Base-by-base conservation (phyloP, 1,140 invertebrate genomes). In the Monochamus saltuarius region DNA sequence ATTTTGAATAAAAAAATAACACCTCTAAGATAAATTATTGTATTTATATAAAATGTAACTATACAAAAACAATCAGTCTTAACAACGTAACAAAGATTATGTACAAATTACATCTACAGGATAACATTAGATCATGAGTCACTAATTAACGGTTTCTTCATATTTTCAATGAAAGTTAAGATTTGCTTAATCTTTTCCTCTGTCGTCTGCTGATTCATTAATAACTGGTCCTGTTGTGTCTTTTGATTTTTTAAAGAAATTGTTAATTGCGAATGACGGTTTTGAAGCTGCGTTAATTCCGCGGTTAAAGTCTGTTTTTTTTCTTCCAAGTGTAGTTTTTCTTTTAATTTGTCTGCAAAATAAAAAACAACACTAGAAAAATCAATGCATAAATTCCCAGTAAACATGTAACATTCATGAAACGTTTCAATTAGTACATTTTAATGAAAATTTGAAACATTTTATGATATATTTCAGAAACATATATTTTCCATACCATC, bases 311-410 rank as follows among this genome's bases (percentile, higher is more conserved):
- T 58, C 49, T 66, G 60, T 49, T 73, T 74, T 60, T 71, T 66
- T 47, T 76, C 73, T 62, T 68, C 61, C 49, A 79, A 69, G 34
- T 68, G 61, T 62, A 72, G 64, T 56, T 75, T 75, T 61, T 73
- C 60, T 36, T 69, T 54, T 13, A 77, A 46, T 64, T 74, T 77
- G 68, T 78, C 72, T 73, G 69, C 52, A 69, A 73, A 64, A 58
- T 70, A 52, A 37, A 29, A 29, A 46, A 37, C 22, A 52, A 52
- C 11, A 42, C 8, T 42, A 7, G 40, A 13, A 13, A n/a, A n/a
- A n/a, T n/a, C n/a, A n/a, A n/a, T n/a, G n/a, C n/a, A n/a, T n/a
- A n/a, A n/a, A n/a, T n/a, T n/a, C n/a, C n/a, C n/a, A n/a, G n/a
- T n/a, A n/a, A n/a, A n/a, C n/a, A n/a, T n/a, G n/a, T n/a, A n/a